A percentile compares a stretch with the other conserved stretches of the same genome.
Evolutionary conservation across 2,888 invertebrate genomes (phyloP).

Genomic region (Graphium colonna): DNA sequence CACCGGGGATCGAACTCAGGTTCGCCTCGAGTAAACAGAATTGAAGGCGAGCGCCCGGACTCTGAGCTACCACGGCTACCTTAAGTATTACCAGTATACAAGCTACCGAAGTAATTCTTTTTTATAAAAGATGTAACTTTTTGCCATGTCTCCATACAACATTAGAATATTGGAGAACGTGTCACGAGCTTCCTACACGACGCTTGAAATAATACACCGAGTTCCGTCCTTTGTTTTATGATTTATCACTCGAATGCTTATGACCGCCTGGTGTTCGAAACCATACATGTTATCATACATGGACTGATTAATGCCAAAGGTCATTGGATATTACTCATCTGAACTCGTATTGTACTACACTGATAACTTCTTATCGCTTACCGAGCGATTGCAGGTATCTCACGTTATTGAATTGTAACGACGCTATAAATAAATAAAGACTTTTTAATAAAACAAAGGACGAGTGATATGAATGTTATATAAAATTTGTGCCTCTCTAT

Average conservation of each 20-base stretch:
- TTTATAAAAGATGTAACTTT: no score
- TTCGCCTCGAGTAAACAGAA: no score
- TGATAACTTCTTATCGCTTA: slow-evolving; percentile 25
- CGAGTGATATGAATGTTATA: not conserved
- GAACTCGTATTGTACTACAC: slow-evolving; percentile 22
- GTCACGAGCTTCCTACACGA: not conserved
- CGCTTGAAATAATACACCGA: slow-evolving; percentile 9
- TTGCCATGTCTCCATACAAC: slow-evolving; percentile 27
- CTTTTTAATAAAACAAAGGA: not conserved
- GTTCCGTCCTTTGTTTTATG: slow-evolving; percentile 34
- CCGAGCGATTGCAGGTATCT: slow-evolving; percentile 16
- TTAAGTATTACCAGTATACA: no score
- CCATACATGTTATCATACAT: slow-evolving; percentile 41
- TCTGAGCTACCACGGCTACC: no score
- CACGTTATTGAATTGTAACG: slow-evolving; percentile 11
- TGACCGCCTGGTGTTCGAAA: slow-evolving; percentile 28
- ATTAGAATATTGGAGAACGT: slow-evolving; percentile 25
- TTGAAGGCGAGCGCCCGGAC: no score
- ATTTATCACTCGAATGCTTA: slow-evolving; percentile 21
- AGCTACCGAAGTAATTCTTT: no score
- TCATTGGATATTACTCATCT: slow-evolving; percentile 34
- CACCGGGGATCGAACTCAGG: no score
- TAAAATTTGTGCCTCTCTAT: not conserved
- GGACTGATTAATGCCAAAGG: slow-evolving; percentile 62
- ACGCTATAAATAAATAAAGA: not conserved